Evolutionary conservation across 2,797 vertebrate genomes (phyloP).

Genomic region (Crocodylus rhombifer): DNA sequence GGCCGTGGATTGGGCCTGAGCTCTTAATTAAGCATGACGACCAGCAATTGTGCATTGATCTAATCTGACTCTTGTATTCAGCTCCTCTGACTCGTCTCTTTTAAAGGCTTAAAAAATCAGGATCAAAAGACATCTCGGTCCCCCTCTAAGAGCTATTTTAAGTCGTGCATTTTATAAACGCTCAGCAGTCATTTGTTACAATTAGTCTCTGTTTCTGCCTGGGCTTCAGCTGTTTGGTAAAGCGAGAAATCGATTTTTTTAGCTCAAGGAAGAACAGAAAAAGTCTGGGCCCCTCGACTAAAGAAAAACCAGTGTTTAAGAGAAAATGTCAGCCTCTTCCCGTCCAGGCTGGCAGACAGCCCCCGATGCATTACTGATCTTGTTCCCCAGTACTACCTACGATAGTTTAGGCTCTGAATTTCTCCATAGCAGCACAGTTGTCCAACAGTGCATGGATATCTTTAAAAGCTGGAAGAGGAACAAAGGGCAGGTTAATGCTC

Average conservation of each 20-base stretch:
- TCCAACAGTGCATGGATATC: neutral
- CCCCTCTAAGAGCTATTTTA: neutral
- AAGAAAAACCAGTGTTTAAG: neutral
- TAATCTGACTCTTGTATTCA: neutral
- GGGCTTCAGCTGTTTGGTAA: neutral
- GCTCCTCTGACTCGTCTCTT: neutral
- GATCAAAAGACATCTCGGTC: neutral
- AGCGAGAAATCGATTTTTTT: neutral
- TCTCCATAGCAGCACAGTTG: neutral
- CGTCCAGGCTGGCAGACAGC: neutral
- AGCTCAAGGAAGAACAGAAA: neutral
- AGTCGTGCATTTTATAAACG: neutral
- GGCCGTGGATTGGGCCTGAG: neutral
- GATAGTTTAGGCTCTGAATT: neutral
- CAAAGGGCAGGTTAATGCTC: neutral
- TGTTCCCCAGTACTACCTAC: neutral
- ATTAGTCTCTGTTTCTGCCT: neutral
- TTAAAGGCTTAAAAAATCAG: neutral
- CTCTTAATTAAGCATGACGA: neutral
- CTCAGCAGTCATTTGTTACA: neutral
- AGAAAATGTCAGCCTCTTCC: neutral
- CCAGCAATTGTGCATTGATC: neutral
- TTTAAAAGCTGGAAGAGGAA: neutral
- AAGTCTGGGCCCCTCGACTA: neutral
- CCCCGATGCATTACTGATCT: accelerated